Evolutionary conservation across 2,113 vertebrate species (phyloP).

Genomic region (Callorhinus ursinus): DNA sequence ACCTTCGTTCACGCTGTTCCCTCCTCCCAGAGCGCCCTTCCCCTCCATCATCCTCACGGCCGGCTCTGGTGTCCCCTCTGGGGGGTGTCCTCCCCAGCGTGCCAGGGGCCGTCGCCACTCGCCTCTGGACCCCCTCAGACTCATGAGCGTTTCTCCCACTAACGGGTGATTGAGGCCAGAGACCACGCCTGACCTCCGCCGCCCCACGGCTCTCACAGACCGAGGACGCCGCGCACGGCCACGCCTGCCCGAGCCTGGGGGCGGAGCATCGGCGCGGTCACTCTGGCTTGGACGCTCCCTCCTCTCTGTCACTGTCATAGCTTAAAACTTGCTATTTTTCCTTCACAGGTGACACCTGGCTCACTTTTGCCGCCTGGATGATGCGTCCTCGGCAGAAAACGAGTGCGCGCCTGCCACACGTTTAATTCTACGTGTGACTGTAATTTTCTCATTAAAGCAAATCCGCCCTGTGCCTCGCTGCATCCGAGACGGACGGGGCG

Average conservation of each 20-base stretch:
- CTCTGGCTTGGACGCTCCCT: not conserved
- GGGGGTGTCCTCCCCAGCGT: too few relatives aligned
- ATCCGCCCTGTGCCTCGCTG: not conserved
- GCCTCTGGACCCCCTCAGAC: not conserved
- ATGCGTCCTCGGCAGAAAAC: not conserved
- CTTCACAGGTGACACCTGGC: not conserved
- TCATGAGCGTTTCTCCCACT: not conserved
- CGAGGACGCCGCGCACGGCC: fast-evolving
- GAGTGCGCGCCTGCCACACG: fast-evolving
- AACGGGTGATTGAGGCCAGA: not conserved
- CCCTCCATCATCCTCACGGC: not conserved
- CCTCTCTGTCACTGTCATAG: not conserved
- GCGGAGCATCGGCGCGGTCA: fast-evolving
- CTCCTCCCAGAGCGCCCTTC: not conserved
- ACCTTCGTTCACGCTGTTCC: not conserved
- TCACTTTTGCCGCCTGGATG: too few relatives aligned
- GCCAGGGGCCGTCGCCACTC: too few relatives aligned
- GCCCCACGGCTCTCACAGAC: not conserved
- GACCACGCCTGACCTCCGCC: too few relatives aligned
- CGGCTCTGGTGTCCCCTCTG: not conserved
- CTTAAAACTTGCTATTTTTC: not conserved
- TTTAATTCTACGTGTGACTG: not conserved
- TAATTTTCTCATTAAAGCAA: not conserved
- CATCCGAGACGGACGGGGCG: fast-evolving
- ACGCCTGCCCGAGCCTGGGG: not conserved